These are phyloP conservation scores for Teleogryllus oceanicus DNA, from an alignment of 2,888 invertebrate species.

Conservation along the genomic window DNA sequence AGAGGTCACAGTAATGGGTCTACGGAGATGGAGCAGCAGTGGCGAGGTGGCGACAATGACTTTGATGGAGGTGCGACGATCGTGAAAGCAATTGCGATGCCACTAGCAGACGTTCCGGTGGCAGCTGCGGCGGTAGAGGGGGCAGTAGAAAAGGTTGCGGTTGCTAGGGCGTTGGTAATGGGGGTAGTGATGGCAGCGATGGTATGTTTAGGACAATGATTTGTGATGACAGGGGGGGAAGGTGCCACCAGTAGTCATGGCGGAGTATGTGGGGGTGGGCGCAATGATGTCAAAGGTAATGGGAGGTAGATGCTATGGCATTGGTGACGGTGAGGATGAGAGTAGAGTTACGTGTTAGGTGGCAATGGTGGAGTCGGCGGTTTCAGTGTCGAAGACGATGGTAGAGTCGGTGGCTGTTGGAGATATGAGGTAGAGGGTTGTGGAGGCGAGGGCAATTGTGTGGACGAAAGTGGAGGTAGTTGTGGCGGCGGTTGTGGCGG, in stretches of 20 bases:
- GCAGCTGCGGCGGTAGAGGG: neutral
- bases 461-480: too few species aligned
- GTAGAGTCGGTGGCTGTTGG: too few species aligned
- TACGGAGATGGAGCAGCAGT: constrained; percentile 33
- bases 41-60: neutral
- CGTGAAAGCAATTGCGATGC: constrained; percentile 30
- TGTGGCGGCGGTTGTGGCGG: too few species aligned
- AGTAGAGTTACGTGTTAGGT: too few species aligned
- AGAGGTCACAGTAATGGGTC: too few species aligned
- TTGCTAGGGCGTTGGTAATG: neutral
- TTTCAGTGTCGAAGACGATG: too few species aligned
- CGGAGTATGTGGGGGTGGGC: too few species aligned
- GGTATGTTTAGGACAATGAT: neutral
- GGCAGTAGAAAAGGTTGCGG: constrained; percentile 32
- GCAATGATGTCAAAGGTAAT: neutral
- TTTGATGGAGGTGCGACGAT: constrained; percentile 5
- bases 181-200: neutral
- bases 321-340: too few species aligned
- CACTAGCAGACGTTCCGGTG: constrained; percentile 34
- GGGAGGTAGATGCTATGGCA: neutral
- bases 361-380: too few species aligned
- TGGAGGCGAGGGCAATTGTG: too few species aligned
- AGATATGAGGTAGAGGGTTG: too few species aligned
- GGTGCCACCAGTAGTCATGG: neutral
- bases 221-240: neutral